A percentile compares a stretch with the other conserved stretches of the same genome.
Evolutionary conservation across 2,888 invertebrate genomes (phyloP).

Genomic region (Netelia virgata): DNA sequence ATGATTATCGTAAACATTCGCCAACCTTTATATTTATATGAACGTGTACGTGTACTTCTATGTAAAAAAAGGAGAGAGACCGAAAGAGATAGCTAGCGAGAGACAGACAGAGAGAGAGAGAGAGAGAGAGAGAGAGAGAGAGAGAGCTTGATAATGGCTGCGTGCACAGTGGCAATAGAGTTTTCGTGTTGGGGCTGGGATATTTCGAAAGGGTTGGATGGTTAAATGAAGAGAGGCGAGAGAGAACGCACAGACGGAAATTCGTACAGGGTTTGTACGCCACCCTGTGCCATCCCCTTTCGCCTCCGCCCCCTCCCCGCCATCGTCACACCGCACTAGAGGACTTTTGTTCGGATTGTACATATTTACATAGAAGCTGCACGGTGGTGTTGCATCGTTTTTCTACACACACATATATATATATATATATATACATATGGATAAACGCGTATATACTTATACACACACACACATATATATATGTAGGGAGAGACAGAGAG

Average conservation of each 20-base stretch:
- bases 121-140: conserved; percentile 31
- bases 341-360: conserved; percentile 66
- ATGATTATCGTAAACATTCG: conserved; percentile 56
- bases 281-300: not conserved
- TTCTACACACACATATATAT: not conserved
- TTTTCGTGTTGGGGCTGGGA: conserved; percentile 41
- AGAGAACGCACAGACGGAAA: conserved; percentile 49
- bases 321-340: conserved; percentile 30
- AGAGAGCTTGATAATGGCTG: conserved; percentile 59
- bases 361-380: conserved; percentile 62
- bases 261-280: conserved; percentile 52
- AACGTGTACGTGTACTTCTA: not conserved
- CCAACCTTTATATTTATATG: conserved; percentile 5
- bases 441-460: conserved; percentile 5
- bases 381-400: not conserved
- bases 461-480: no score
- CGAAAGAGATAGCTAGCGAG: not conserved
- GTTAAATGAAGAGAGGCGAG: conserved; percentile 61
- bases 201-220: conserved; percentile 64
- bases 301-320: not conserved
- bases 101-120: not conserved
- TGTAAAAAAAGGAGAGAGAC: not conserved
- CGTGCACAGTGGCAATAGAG: conserved; percentile 14
- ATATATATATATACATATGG: not conserved
- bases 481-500: not conserved